Evolutionary conservation across 1,140 invertebrate species (phyloP), one percentile per base, ranked within the genome.

Genomic region (Drosophila nebulosa): DNA sequence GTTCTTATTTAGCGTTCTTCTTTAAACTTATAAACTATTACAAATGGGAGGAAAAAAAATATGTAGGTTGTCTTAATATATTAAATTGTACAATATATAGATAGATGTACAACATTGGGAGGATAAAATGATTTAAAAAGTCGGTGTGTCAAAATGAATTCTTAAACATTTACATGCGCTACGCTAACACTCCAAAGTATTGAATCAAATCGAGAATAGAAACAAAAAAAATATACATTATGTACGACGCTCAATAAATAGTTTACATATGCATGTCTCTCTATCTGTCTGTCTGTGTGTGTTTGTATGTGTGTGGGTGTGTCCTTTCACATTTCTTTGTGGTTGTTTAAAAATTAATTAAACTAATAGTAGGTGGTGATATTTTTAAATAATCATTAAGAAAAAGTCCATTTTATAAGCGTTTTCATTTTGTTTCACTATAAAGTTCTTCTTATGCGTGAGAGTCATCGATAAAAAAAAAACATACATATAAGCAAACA

Each of bases 341-440:
- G 27, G 62, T 53, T 26, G 26, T 39, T 42, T 64, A 67, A 67
- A 76, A 73, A 50, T 64, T 67, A 83, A 71, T 65, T 52, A 77
- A 80, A 70, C 58, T 80, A 85, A 63, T 36, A 24, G 5, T 39
- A 58, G n/a, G 22, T 50, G 62, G 65, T 12, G 56, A 58, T 55
- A 24, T 56, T 57, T 69, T 57, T 69, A 74, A 85, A 79, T 79
- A 55, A 46, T 46, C 16, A 86, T 81, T 74, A 76, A 86, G 81
- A 74, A 85, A 69, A 85, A 85, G 81, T 85, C 81, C 70, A 81
- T 85, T 57, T 64, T 58, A 78, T 85, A 85, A 85, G 81, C 81
- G 81, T 86, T 85, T 85, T 64, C 77, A 85, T 86, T 46, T 88
- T 67, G 59, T 76, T 81, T 83, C 65, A 80, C 50, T 81, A 75